Percentiles rank a stretch among this genome's conserved stretches.
These are phyloP conservation scores for Gandaritis pyraliata DNA, from an alignment of 2,888 invertebrate species.

Conservation along the genomic window DNA sequence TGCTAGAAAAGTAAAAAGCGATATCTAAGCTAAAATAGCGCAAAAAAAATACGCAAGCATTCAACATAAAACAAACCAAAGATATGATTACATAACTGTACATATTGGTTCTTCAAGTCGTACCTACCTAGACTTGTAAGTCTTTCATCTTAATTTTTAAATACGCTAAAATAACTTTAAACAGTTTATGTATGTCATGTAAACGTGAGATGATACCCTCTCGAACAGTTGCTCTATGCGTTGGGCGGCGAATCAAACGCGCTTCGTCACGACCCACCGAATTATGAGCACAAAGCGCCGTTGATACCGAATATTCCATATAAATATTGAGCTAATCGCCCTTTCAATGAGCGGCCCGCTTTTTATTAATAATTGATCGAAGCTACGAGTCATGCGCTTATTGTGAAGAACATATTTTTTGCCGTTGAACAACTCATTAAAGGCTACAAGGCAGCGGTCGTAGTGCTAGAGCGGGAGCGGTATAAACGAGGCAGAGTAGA, in stretches of 20 bases:
- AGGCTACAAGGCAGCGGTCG: constrained; percentile 27
- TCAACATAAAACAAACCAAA: too few relatives aligned
- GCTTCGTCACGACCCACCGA: constrained; percentile 82
- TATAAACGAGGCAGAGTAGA: too few relatives aligned
- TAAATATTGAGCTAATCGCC: constrained; percentile 85
- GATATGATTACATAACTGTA: too few relatives aligned
- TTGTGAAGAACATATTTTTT: constrained; percentile 81
- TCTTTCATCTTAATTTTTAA: too few relatives aligned
- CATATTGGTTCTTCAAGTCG: too few relatives aligned
- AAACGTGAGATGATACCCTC: constrained; percentile 42
- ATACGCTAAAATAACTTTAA: background rate
- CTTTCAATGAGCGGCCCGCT: constrained; percentile 84
- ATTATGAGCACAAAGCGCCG: constrained; percentile 83
- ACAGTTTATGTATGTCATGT: constrained; percentile 45
- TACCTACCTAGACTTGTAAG: background rate
- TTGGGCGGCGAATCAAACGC: constrained; percentile 71
- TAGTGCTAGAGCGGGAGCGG: background rate
- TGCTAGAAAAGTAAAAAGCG: too few relatives aligned
- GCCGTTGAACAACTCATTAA: constrained; percentile 77
- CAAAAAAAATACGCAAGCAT: too few relatives aligned
- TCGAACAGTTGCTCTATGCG: constrained; percentile 73
- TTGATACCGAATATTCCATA: constrained; percentile 85
- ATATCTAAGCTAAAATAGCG: too few relatives aligned
- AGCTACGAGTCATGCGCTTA: constrained; percentile 82
- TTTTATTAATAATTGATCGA: constrained; percentile 84